Conservation (phyloP, 2,113 vertebrate species). For the Tupaia tana region DNA sequence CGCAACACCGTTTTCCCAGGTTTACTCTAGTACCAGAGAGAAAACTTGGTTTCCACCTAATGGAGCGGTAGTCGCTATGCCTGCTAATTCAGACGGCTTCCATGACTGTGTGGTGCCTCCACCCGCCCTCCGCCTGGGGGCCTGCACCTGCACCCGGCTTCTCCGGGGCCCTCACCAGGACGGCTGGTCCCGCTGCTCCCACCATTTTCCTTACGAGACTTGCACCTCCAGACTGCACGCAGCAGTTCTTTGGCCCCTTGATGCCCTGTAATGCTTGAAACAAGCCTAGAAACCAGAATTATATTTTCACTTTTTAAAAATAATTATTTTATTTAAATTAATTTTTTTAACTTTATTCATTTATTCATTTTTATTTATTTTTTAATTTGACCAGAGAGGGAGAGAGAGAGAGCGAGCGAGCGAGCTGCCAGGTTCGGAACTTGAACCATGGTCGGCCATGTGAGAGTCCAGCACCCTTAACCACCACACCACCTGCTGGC, state of each 20-base stretch:
- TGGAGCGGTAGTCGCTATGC: not conserved
- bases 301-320: not conserved
- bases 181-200: not conserved
- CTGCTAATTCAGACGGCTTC: not conserved
- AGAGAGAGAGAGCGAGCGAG: too few relatives aligned
- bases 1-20: too few relatives aligned
- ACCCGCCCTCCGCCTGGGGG: not conserved
- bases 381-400: too few relatives aligned
- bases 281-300: not conserved
- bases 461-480: too few relatives aligned
- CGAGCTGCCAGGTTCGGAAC: too few relatives aligned
- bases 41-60: not conserved
- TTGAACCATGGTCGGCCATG: too few relatives aligned
- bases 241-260: not conserved
- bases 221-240: not conserved
- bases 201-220: not conserved
- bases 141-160: not conserved
- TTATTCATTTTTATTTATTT: too few relatives aligned
- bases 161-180: not conserved
- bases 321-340: too few relatives aligned
- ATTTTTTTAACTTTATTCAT: too few relatives aligned
- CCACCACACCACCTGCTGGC: too few relatives aligned
- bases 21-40: not conserved
- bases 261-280: too few relatives aligned
- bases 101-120: not conserved